These are phyloP conservation scores for Cosmopolites sordidus DNA, from an alignment of 2,888 invertebrate genomes.

Conservation along the genomic window DNA sequence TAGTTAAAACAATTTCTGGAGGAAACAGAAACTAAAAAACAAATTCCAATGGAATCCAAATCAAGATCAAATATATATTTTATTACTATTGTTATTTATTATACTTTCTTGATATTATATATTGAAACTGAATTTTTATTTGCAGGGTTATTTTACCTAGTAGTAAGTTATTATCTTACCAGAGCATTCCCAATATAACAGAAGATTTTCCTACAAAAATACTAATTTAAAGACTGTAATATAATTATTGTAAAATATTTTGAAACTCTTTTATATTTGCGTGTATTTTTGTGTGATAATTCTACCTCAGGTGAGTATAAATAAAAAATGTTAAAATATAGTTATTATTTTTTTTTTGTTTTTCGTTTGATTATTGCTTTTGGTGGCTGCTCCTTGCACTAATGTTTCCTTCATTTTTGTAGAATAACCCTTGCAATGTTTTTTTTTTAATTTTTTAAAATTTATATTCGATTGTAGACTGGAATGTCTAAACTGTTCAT, in stretches of 20 bases:
- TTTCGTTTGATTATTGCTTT: conserved; percentile 16
- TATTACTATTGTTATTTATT: not conserved
- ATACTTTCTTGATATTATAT: not conserved
- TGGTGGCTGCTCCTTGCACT: conserved; percentile 25
- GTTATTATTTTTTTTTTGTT: not conserved
- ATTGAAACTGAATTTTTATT: conserved; percentile 34
- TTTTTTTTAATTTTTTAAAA: not conserved
- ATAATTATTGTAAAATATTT: conserved; percentile 4
- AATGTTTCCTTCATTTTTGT: conserved; percentile 9
- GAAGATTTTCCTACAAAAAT: conserved; percentile 2
- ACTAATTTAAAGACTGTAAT: conserved; percentile 15
- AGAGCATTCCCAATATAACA: conserved; percentile 16
- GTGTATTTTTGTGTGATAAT: conserved; percentile 10
- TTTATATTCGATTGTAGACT: not conserved
- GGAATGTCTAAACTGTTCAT: not conserved
- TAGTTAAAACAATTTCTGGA: conserved; percentile 34
- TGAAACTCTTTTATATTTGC: not conserved
- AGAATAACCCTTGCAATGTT: conserved; percentile 22
- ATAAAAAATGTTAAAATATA: not conserved
- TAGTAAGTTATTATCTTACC: conserved; percentile 35
- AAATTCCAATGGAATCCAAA: not conserved
- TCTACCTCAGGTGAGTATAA: conserved; percentile 20
- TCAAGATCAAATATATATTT: conserved; percentile 18
- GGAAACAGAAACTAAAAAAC: conserved; percentile 17
- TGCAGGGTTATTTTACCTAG: conserved; percentile 47